Percentiles rank a stretch among this genome's conserved stretches.
Conservation (phyloP, 2,113 vertebrate species). For the Microcebus jonahi region DNA sequence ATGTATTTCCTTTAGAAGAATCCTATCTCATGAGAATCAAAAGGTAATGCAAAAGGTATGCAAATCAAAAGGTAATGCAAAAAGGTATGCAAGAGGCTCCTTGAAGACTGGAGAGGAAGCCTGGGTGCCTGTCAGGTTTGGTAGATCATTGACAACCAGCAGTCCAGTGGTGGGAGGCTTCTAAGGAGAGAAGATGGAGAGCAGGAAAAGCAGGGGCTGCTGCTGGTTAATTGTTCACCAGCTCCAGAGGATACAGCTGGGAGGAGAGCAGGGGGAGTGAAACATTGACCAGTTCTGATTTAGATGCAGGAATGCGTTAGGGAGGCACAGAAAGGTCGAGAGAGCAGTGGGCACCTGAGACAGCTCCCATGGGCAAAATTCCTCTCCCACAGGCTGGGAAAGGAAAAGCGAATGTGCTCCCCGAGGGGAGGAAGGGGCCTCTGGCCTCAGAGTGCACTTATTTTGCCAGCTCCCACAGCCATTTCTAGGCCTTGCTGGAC, state of each 20-base stretch:
- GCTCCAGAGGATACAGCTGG: conserved; percentile 54
- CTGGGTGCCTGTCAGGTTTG: rapidly evolving
- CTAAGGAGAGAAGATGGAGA: conserved; percentile 22
- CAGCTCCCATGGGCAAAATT: conserved; percentile 67
- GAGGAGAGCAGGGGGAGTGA: conserved; percentile 58
- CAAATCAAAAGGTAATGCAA: neutral
- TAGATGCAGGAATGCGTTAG: conserved; percentile 59
- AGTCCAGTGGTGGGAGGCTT: neutral
- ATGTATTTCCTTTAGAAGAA: neutral
- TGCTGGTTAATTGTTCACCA: conserved; percentile 79
- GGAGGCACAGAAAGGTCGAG: conserved; percentile 49
- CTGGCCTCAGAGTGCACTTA: conserved; percentile 30
- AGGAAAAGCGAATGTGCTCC: conserved; percentile 7
- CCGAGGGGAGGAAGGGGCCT: conserved; percentile 49
- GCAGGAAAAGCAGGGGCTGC: conserved; percentile 32
- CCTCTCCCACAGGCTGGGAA: conserved; percentile 13
- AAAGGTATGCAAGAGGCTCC: neutral
- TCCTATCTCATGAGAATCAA: neutral
- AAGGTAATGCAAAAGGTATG: too few relatives aligned
- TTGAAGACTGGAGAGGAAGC: neutral
- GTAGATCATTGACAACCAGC: conserved; percentile 74
- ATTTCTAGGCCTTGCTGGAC: conserved; percentile 22
- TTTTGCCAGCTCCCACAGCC: conserved; percentile 10
- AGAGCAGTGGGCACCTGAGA: conserved; percentile 64
- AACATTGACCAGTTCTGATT: conserved; percentile 79